Conservation (phyloP, 64 coral and sea anemone species). For the Acropora tenuis region DNA sequence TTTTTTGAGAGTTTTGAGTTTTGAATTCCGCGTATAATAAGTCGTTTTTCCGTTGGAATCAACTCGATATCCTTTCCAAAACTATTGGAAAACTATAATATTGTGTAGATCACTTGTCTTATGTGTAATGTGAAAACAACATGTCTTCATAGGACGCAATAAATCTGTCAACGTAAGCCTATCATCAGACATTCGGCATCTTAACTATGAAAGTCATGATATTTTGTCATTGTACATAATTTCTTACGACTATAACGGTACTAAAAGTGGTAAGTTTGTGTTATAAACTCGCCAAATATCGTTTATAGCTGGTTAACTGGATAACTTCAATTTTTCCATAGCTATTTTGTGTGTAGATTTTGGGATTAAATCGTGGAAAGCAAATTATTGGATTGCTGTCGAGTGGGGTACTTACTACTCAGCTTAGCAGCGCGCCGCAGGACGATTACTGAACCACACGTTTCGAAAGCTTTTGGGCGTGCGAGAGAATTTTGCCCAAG, state of each 20-base stretch:
- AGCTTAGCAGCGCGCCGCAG: not conserved
- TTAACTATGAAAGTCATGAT: not conserved
- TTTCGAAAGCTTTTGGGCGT: not conserved
- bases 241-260: not conserved
- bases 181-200: not conserved
- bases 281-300: not conserved
- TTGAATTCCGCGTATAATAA: too few species aligned
- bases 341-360: not conserved
- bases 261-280: not conserved
- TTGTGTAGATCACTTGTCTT: not conserved
- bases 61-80: too few species aligned
- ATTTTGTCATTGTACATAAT: not conserved
- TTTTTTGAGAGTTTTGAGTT: not conserved
- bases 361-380: not conserved
- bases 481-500: not conserved
- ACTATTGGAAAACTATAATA: too few species aligned
- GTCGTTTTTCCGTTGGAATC: too few species aligned
- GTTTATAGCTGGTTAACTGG: not conserved
- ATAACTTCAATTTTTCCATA: not conserved
- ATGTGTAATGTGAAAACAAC: not conserved
- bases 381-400: slow-evolving; percentile 12
- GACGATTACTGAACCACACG: not conserved
- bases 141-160: not conserved
- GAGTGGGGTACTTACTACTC: not conserved
- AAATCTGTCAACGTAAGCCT: slow-evolving; percentile 18